Conservation (phyloP, 2,888 invertebrate genomes). For the Pilophorus perplexus region DNA sequence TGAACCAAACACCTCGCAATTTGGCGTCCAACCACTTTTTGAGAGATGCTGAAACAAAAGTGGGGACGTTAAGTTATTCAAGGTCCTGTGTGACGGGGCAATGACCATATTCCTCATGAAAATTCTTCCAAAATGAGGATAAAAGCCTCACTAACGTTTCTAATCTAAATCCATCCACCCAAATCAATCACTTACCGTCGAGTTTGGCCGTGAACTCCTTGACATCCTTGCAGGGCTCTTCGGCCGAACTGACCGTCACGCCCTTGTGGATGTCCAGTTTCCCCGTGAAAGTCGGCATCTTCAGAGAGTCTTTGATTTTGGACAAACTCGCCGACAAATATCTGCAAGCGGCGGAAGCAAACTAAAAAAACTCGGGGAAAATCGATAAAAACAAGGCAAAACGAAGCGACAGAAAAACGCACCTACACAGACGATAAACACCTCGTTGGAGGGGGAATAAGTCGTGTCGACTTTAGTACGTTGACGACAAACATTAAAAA, state of each 20-base stretch:
- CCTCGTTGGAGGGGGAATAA: background rate
- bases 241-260: slow-evolving; percentile 65
- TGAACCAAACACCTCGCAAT: slow-evolving; percentile 77
- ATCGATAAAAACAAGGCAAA: background rate
- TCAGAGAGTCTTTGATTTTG: slow-evolving; percentile 18
- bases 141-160: no score
- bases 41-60: slow-evolving; percentile 63
- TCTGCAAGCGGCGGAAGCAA: background rate
- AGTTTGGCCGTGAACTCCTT: slow-evolving; percentile 58
- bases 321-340: slow-evolving; percentile 22
- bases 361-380: background rate
- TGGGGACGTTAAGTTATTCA: slow-evolving; percentile 27
- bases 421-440: slow-evolving; percentile 20
- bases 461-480: background rate
- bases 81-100: no score
- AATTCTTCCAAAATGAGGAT: no score
- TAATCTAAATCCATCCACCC: no score
- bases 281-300: slow-evolving; percentile 46
- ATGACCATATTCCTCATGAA: no score
- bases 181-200: slow-evolving; percentile 56
- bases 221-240: slow-evolving; percentile 58
- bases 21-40: slow-evolving; percentile 63
- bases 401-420: background rate
- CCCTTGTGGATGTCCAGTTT: slow-evolving; percentile 67
- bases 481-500: slow-evolving; percentile 1